Evolutionary conservation across 2,113 vertebrate species (phyloP).

Genomic region (Bombycilla garrulus): DNA sequence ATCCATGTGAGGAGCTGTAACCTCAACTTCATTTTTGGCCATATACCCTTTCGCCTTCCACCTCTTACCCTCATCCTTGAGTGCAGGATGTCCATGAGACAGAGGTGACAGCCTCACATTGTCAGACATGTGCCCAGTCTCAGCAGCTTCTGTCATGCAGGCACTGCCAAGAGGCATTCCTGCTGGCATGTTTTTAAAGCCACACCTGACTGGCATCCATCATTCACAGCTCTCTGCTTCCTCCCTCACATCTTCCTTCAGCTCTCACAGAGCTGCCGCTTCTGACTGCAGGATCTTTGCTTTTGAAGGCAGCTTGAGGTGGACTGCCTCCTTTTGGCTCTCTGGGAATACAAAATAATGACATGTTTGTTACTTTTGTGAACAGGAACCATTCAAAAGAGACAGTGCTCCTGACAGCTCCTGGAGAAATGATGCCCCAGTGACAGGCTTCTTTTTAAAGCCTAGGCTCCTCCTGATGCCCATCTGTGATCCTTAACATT

Average conservation of each 20-base stretch:
- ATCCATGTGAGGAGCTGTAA: neutral
- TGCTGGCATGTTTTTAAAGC: neutral
- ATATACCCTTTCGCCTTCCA: neutral
- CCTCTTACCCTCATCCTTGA: neutral
- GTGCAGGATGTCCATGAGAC: neutral
- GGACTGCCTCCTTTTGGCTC: constrained; percentile 24
- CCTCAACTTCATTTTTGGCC: neutral
- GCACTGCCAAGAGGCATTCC: neutral
- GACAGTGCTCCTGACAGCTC: neutral
- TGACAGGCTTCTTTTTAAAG: neutral
- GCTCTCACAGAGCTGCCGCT: neutral
- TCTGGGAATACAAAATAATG: constrained; percentile 24
- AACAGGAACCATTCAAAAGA: neutral
- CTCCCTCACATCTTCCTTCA: neutral
- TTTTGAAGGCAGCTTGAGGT: constrained; percentile 12
- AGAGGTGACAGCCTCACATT: neutral
- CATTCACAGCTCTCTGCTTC: neutral
- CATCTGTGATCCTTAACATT: neutral
- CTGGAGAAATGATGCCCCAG: neutral
- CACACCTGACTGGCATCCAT: neutral
- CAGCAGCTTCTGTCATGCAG: neutral
- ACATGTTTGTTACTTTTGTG: neutral
- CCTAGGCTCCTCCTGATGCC: neutral
- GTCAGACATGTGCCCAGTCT: neutral
- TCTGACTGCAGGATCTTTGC: neutral